Conservation (phyloP, 2,888 invertebrate species). For the Drosophila setosimentum region DNA sequence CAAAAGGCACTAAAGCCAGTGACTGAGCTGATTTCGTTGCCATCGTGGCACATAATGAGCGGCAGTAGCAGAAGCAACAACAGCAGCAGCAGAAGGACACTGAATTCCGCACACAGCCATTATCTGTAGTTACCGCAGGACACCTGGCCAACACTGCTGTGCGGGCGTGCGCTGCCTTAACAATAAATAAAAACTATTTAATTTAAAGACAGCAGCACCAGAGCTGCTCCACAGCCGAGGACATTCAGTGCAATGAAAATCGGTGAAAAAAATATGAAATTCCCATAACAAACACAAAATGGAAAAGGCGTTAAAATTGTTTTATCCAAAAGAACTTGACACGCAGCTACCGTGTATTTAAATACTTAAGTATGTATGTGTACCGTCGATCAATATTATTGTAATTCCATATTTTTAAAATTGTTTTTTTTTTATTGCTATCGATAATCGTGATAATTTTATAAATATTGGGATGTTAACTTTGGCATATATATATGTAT, state of each 20-base stretch:
- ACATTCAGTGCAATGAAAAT: conserved; percentile 31
- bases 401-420: not conserved
- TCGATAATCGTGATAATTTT: too few species aligned
- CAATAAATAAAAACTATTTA: conserved; percentile 83
- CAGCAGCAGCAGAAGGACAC: conserved; percentile 29
- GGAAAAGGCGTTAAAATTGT: not conserved
- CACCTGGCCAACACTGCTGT: conserved; percentile 19
- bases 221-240: conserved; percentile 41
- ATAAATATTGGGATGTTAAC: not conserved
- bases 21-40: conserved; percentile 45
- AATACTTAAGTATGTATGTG: not conserved
- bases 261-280: conserved; percentile 58
- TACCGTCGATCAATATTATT: not conserved
- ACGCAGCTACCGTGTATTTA: not conserved
- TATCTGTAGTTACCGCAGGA: conserved; percentile 64
- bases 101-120: conserved; percentile 48
- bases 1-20: conserved; percentile 34
- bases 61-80: conserved; percentile 11
- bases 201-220: conserved; percentile 66
- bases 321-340: not conserved
- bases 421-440: not conserved
- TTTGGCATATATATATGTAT: not conserved
- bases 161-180: conserved; percentile 53
- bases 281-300: conserved; percentile 28
- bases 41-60: conserved; percentile 40